These are phyloP conservation scores for Nysson spinosus DNA, from an alignment of 2,888 invertebrate genomes.

Conservation along the genomic window DNA sequence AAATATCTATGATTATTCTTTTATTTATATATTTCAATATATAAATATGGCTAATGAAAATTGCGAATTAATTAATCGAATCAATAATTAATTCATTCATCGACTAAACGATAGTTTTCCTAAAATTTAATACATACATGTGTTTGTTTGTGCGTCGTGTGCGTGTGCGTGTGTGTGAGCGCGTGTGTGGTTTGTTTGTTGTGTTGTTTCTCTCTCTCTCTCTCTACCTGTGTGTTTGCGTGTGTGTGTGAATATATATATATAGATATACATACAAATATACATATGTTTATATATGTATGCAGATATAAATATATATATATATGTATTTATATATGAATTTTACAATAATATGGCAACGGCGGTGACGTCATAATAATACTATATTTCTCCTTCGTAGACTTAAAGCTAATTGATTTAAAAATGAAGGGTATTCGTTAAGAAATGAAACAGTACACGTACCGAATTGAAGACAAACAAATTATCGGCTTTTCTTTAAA, in stretches of 20 bases:
- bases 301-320: slow-evolving; percentile 60
- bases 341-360: slow-evolving; percentile 69
- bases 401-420: slow-evolving; percentile 52
- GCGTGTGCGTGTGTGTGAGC: too few species aligned
- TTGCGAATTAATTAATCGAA: slow-evolving; percentile 44
- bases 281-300: too few species aligned
- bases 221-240: too few species aligned
- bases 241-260: too few species aligned
- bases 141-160: too few species aligned
- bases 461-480: not conserved
- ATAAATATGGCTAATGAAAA: slow-evolving; percentile 44
- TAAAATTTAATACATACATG: too few species aligned
- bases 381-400: slow-evolving; percentile 43
- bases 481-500: too few species aligned
- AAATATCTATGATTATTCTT: too few species aligned
- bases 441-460: not conserved
- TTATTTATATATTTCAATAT: slow-evolving; percentile 55
- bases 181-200: too few species aligned
- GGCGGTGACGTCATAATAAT: slow-evolving; percentile 61
- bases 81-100: slow-evolving; percentile 39
- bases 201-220: too few species aligned
- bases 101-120: too few species aligned
- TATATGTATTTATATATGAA: slow-evolving; percentile 52
- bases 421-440: slow-evolving; percentile 13
- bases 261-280: too few species aligned